A percentile compares a stretch with the other conserved stretches of the same genome.
Conservation (phyloP, 2,888 invertebrate species). For the Cyclophora albipunctata region DNA sequence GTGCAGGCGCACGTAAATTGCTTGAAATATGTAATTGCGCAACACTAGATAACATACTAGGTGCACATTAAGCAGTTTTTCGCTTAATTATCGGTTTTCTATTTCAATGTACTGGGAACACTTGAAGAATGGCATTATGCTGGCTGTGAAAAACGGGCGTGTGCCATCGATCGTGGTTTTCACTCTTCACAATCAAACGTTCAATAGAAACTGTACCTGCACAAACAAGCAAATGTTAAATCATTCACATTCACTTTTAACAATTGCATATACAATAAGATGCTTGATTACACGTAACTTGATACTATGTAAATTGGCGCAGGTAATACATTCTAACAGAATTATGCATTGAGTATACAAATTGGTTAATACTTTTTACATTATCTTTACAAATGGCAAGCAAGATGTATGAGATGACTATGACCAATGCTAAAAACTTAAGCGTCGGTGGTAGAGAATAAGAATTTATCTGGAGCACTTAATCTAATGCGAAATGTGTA, state of each 20-base stretch:
- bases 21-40: conserved; percentile 2
- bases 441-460: no score
- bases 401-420: no score
- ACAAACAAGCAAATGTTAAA: conserved; percentile 15
- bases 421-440: no score
- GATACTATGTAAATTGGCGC: no score
- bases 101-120: conserved; percentile 55
- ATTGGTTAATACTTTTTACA: no score
- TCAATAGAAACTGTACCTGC: conserved; percentile 32
- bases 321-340: no score
- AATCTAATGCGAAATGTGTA: no score
- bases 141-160: conserved; percentile 35
- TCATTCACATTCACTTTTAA: conserved; percentile 38
- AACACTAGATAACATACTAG: conserved; percentile 13
- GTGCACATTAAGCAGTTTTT: conserved; percentile 28
- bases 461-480: no score
- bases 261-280: conserved; percentile 2
- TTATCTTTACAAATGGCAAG: no score
- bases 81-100: conserved; percentile 58
- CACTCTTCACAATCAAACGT: conserved; percentile 37
- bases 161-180: conserved; percentile 33
- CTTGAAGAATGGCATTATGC: conserved; percentile 49
- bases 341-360: no score
- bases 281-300: background rate
- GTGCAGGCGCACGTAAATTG: no score